Percentiles rank a stretch among this genome's conserved stretches.
Evolutionary conservation across 2,888 invertebrate genomes (phyloP).

Genomic region (Ophraella communa): DNA sequence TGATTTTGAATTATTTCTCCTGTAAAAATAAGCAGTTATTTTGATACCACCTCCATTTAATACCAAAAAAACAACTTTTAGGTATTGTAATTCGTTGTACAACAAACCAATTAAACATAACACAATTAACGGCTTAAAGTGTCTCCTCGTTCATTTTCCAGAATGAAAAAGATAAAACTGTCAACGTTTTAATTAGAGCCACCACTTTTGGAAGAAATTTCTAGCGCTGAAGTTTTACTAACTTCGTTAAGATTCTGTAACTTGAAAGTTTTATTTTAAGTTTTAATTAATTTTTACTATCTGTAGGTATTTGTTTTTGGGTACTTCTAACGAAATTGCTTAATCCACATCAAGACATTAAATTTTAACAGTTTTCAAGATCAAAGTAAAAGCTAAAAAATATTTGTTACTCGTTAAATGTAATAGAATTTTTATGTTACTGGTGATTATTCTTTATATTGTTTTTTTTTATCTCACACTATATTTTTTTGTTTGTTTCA

Average conservation of each 20-base stretch:
- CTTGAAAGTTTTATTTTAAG: conserved; percentile 28
- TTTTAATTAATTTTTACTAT: neutral
- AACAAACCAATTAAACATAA: conserved; percentile 20
- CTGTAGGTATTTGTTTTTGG: too few relatives aligned
- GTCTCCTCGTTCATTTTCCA: neutral
- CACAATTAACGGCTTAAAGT: conserved; percentile 15
- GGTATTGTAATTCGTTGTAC: conserved; percentile 4
- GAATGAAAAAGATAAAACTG: conserved; percentile 10
- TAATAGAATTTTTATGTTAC: too few relatives aligned
- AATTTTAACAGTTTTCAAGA: neutral
- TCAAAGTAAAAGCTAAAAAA: neutral
- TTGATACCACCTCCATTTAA: neutral
- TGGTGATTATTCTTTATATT: too few relatives aligned
- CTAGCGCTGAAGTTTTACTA: conserved; percentile 15
- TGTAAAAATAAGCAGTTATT: too few relatives aligned
- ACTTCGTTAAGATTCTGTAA: conserved; percentile 27
- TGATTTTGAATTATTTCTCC: too few relatives aligned
- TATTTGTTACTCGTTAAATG: neutral
- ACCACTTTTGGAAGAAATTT: conserved; percentile 4
- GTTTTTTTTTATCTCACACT: neutral
- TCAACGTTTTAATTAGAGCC: conserved; percentile 14
- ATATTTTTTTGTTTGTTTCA: conserved; percentile 57
- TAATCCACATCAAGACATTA: neutral
- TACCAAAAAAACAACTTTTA: neutral
- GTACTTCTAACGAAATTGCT: neutral